Conservation (phyloP, 1,140 invertebrate species). For the Andrena cerasifolii region DNA sequence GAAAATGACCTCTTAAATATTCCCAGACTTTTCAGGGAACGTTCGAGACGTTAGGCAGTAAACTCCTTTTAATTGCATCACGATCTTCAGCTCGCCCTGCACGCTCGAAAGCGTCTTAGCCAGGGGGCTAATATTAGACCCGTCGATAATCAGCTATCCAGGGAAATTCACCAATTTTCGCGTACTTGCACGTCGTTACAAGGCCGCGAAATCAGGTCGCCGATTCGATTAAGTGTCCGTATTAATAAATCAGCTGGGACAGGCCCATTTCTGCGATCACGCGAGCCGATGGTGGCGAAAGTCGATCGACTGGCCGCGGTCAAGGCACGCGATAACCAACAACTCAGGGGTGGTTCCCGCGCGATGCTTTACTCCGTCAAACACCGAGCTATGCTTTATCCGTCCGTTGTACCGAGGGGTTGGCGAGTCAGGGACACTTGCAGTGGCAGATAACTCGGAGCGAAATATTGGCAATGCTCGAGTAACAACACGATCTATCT, state of each 20-base stretch:
- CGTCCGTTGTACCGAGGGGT: no score
- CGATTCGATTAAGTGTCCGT: conserved; percentile 34
- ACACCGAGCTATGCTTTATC: neutral
- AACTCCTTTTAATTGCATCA: neutral
- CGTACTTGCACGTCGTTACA: neutral
- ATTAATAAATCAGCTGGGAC: conserved; percentile 50
- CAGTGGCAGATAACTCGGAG: neutral
- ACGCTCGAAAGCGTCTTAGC: neutral
- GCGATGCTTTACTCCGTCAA: neutral
- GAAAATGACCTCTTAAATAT: no score
- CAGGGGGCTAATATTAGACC: neutral
- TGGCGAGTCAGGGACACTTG: neutral
- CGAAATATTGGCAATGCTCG: neutral
- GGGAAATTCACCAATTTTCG: conserved; percentile 22
- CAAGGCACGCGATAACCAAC: neutral
- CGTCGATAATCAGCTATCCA: neutral
- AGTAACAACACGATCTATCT: neutral
- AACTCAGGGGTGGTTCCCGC: neutral
- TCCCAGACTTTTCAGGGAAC: no score
- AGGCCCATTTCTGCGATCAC: conserved; percentile 30
- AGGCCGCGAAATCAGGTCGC: conserved; percentile 23
- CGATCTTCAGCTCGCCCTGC: neutral
- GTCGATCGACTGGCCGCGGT: neutral
- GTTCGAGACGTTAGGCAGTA: neutral
- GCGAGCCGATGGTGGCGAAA: conserved; percentile 14